Conservation (phyloP, 1,140 invertebrate genomes). For the Nomia melanderi region DNA sequence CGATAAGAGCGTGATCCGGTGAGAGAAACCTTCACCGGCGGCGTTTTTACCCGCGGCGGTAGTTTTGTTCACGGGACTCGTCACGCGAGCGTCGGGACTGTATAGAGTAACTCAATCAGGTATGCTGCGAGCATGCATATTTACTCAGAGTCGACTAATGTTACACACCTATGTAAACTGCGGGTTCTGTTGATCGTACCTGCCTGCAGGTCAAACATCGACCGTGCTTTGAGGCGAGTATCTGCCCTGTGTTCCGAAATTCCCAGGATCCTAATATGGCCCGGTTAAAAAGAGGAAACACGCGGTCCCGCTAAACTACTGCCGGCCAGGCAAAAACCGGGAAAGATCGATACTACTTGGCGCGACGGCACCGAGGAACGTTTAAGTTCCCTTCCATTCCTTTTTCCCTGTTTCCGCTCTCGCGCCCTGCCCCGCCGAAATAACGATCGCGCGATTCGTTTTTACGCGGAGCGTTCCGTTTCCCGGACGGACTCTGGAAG, state of each 20-base stretch:
- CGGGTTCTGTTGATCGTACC: conserved; percentile 60
- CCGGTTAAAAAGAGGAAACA: conserved; percentile 1
- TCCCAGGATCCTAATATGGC: conserved; percentile 48
- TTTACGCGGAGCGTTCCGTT: background rate
- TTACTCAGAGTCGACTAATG: conserved; percentile 69
- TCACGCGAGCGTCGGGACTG: conserved; percentile 62
- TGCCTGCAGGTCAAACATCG: conserved; percentile 68
- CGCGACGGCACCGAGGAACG: background rate
- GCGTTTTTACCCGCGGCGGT: conserved; percentile 58
- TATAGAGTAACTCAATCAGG: conserved; percentile 40
- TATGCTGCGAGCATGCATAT: conserved; percentile 69
- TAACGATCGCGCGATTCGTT: background rate
- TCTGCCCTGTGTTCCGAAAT: conserved; percentile 43
- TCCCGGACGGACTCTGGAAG: background rate
- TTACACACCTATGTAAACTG: conserved; percentile 66
- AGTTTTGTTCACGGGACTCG: conserved; percentile 57
- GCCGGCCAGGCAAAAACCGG: too few relatives aligned
- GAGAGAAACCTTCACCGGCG: conserved; percentile 35
- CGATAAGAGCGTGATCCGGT: background rate
- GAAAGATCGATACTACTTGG: background rate
- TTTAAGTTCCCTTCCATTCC: background rate
- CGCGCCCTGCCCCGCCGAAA: background rate
- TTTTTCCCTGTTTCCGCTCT: background rate
- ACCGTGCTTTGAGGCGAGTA: conserved; percentile 66
- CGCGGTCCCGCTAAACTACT: background rate